Base-by-base conservation (phyloP, 2,888 invertebrate species). In the Trichogramma evanescens region DNA sequence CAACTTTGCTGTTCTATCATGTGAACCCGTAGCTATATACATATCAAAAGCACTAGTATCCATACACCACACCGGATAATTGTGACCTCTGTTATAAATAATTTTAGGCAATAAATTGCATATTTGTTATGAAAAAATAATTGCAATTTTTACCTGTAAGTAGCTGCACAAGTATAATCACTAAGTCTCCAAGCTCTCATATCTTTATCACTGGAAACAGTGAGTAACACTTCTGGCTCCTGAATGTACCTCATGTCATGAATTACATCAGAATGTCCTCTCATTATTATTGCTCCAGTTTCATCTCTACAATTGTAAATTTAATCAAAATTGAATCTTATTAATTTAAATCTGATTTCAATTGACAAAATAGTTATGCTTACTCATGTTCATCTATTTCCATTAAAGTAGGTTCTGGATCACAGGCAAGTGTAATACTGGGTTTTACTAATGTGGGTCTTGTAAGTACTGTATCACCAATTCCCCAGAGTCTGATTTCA, bases 51-150 rank as follows among this genome's bases (percentile, higher is more conserved):
- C 85, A 80, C 82, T 89, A 71, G 85, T 82, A 72, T 89, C 89
- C 75, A 95, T 82, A 74, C 91, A 91, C 91, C 95, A 95, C 66
- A 96, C 88, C 1, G 95, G 91, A 72, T 91, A 90, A 72, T 86
- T 88, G 78, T 96, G 95, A 42, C 95, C 95, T 69, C 87, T 83
- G 71, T 68, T 80, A 76, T 77, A 73, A 43, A 57, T 61, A 53
- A 44, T 43, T 50, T 52, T 26, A 41, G 10, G 5, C 56, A 59
- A 43, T 50, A 46, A 58, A 8, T 42, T 51, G 48, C 41, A 56
- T 8, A 55, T 8, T 54, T 55, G 48, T 39, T 57, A 10, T 39
- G 48, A 41, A 49, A 5, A 9, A 38, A 26, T 13, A 9, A 13
- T 50, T 6, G 43, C 8, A 40, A 50, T 50, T 2, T 62, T 63